Base-by-base conservation (phyloP, 2,888 invertebrate genomes). In the Polyploca ridens region DNA sequence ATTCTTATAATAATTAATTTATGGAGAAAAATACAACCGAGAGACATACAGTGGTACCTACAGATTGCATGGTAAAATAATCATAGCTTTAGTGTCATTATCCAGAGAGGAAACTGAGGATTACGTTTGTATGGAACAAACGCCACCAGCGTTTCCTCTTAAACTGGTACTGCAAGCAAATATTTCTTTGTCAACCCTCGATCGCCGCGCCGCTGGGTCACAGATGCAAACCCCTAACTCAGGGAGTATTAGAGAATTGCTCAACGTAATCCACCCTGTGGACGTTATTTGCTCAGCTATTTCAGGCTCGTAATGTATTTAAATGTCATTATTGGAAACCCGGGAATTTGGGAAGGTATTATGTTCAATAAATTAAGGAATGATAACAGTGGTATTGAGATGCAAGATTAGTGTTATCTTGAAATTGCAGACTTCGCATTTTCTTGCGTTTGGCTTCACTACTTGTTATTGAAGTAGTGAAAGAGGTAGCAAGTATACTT, bases 161-260 rank as follows among this genome's bases (percentile, higher is more conserved):
- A 54, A 54, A 16, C 19, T 6, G n/a, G n/a, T 16, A 49, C 16
- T 54, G 10, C 54, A 54, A 54, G 10, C 54, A 54, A 54, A 54
- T 54, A 54, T 58, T 35, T 41, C 41, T 35, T 27, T 16, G 62
- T 66, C 66, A 33, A 66, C 58, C 66, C 5, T 33, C 65, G 49
- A 62, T 63, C 41, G 33, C 33, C 63, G 64, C 44, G 14, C 19
- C 27, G 38, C 8, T 14, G 49, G 61, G 66, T 62, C 67, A 58
- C 76, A 74, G 76, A 64, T 74, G 73, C 62, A 74, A 74, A 69
- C 70, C 70, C 64, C 65, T 64, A 68, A 69, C 66, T 70, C 71
- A 64, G 57, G 67, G 46, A 46, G 69, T 62, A 69, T 72, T 76
- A 76, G 72, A 70, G 78, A 69, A 76, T 78, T 74, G 70, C 69